Evolutionary conservation across 1,140 invertebrate genomes (phyloP).

Genomic region (Drosophila chauvacae): DNA sequence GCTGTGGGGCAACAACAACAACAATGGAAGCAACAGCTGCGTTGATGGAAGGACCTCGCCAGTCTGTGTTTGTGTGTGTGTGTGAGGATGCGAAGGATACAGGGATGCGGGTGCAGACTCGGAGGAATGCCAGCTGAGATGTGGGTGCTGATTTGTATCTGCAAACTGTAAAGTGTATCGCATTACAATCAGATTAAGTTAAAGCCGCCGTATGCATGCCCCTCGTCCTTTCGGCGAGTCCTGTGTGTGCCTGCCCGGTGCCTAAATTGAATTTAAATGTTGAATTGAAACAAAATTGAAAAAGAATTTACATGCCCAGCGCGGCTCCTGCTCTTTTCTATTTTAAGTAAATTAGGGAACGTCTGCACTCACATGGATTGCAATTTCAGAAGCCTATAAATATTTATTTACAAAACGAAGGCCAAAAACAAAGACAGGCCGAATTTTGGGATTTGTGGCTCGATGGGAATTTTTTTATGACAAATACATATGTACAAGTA

Average conservation of each 20-base stretch:
- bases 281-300: slow-evolving; percentile 78
- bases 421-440: neutral
- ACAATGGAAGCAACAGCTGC: slow-evolving; percentile 78
- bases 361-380: slow-evolving; percentile 49
- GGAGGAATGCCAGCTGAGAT: slow-evolving; percentile 33
- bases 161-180: slow-evolving; percentile 80
- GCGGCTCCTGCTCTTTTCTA: slow-evolving; percentile 31
- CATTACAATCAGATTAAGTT: slow-evolving; percentile 82
- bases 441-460: neutral
- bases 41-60: slow-evolving; percentile 31
- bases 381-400: slow-evolving; percentile 71
- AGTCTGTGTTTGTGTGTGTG: slow-evolving; percentile 2
- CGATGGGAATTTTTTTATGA: slow-evolving; percentile 6
- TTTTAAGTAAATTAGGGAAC: slow-evolving; percentile 74
- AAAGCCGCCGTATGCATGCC: slow-evolving; percentile 62
- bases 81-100: slow-evolving; percentile 31
- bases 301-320: slow-evolving; percentile 64
- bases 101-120: slow-evolving; percentile 9
- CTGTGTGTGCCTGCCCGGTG: slow-evolving; percentile 2
- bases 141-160: slow-evolving; percentile 82
- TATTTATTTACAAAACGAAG: slow-evolving; percentile 63
- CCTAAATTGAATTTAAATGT: slow-evolving; percentile 77
- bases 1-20: slow-evolving; percentile 41
- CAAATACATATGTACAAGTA: neutral
- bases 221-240: neutral